These are phyloP conservation scores for Alcedo quadribrachys DNA, from an alignment of 2,797 vertebrate genomes.

Conservation along the genomic window DNA sequence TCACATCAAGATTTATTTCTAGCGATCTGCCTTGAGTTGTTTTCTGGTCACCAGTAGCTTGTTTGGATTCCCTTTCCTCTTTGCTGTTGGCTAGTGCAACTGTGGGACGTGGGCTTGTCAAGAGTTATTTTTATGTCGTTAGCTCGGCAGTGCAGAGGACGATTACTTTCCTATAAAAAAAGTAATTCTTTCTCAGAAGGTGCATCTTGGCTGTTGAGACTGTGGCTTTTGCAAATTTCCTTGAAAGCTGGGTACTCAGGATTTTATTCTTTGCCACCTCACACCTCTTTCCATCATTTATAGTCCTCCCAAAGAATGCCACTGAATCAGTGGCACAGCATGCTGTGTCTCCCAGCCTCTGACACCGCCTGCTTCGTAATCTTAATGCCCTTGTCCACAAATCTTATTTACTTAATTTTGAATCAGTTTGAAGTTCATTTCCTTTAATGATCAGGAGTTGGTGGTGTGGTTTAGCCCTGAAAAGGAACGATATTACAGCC, in stretches of 20 bases:
- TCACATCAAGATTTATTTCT: slow-evolving; percentile 35
- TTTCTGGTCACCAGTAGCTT: slow-evolving; percentile 51
- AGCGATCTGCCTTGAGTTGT: background rate
- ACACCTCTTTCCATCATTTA: background rate
- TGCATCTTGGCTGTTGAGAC: background rate
- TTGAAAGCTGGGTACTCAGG: background rate
- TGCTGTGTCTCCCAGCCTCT: background rate
- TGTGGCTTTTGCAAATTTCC: slow-evolving; percentile 22
- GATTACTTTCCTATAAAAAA: slow-evolving; percentile 1
- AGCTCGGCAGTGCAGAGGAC: slow-evolving; percentile 3
- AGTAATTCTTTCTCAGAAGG: background rate
- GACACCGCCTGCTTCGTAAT: background rate
- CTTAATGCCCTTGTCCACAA: background rate
- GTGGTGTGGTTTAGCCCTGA: background rate
- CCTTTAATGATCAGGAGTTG: slow-evolving; percentile 37
- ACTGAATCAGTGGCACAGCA: background rate
- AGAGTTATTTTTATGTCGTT: slow-evolving; percentile 19
- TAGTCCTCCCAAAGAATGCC: background rate
- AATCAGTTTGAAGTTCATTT: slow-evolving; percentile 16
- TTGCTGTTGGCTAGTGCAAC: background rate
- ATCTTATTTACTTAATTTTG: background rate
- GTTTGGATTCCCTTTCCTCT: slow-evolving; percentile 32
- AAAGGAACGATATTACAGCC: slow-evolving; percentile 15
- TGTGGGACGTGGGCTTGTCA: background rate
- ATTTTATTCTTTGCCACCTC: slow-evolving; percentile 1